Percentiles rank a stretch among this genome's conserved stretches.
phyloP scores from a whole-genome alignment of 1,140 invertebrate species.

The Saccostrea echinata region DNA sequence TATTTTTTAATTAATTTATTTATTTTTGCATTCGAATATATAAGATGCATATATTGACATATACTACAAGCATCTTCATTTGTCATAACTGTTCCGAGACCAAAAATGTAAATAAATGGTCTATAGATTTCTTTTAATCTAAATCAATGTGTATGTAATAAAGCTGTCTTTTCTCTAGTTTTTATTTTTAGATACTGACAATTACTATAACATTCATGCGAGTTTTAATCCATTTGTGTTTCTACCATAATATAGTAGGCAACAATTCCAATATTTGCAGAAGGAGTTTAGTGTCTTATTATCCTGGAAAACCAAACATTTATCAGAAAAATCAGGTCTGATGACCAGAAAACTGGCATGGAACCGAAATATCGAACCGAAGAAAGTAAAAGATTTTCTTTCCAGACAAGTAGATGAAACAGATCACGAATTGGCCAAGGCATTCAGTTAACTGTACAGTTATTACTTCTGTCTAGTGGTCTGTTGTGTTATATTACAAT shows the following conservation, averaged over 20 bases:
- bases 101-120: too few species aligned
- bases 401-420: constrained; percentile 4
- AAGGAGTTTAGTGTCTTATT: neutral
- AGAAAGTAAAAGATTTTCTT: neutral
- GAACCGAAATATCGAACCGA: constrained; percentile 9
- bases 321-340: neutral
- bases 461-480: constrained; percentile 2
- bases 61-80: too few species aligned
- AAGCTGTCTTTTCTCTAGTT: neutral
- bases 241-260: neutral
- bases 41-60: too few species aligned
- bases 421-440: neutral
- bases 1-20: too few species aligned
- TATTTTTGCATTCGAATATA: too few species aligned
- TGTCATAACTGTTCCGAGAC: too few species aligned
- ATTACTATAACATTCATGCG: neutral
- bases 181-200: neutral
- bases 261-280: neutral
- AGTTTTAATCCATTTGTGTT: neutral
- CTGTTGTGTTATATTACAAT: constrained; percentile 1
- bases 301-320: constrained; percentile 3
- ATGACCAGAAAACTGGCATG: neutral
- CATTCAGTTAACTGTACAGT: neutral
- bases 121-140: neutral
- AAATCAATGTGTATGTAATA: neutral